These are phyloP conservation scores for Xenops minutus DNA, from an alignment of 2,797 vertebrate species.

Conservation along the genomic window DNA sequence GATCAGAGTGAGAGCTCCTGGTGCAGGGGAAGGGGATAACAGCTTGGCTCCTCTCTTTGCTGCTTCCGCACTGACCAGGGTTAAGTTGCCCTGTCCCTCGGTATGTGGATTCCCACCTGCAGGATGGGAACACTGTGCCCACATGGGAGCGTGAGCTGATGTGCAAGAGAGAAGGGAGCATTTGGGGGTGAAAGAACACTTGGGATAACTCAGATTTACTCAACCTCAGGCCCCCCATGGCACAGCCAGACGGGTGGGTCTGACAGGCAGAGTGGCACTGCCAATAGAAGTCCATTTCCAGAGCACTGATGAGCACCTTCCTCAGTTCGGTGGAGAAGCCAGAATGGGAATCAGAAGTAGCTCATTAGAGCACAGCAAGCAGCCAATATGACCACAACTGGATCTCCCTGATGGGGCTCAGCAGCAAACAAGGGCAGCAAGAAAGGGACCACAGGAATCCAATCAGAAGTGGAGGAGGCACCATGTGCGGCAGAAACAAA, in stretches of 20 bases:
- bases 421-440: not conserved
- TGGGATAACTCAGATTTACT: not conserved
- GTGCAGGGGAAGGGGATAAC: not conserved
- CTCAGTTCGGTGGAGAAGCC: not conserved
- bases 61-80: not conserved
- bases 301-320: not conserved
- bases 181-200: not conserved
- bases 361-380: not conserved
- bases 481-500: not conserved
- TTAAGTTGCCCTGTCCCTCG: not conserved
- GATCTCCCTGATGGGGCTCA: not conserved
- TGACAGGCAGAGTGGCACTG: not conserved
- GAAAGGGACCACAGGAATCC: not conserved
- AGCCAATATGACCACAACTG: not conserved
- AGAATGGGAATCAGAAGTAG: not conserved
- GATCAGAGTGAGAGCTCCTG: not conserved
- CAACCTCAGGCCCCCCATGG: fast-evolving
- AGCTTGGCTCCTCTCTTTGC: not conserved
- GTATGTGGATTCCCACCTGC: not conserved
- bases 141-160: fast-evolving
- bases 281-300: not conserved
- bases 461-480: not conserved
- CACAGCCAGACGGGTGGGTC: not conserved
- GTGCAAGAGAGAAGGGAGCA: not conserved
- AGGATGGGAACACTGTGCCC: fast-evolving